Base-by-base conservation (phyloP, 2,113 vertebrate species). In the Prinia subflava region DNA sequence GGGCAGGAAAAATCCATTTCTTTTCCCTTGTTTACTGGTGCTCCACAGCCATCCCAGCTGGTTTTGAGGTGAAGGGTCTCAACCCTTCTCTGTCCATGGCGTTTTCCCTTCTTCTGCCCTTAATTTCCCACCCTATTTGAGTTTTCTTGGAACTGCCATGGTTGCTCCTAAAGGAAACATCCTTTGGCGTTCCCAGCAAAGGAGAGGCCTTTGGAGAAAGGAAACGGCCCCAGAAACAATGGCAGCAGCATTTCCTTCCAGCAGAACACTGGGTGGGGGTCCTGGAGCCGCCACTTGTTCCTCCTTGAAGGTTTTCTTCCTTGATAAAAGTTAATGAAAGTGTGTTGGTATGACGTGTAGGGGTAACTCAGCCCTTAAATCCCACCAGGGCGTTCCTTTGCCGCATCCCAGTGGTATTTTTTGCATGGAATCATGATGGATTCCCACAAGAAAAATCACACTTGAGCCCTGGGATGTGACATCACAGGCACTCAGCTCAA, bases 161-260 rank as follows among this genome's bases (percentile, higher is more conserved):
- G 17, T 55, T 50, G 16, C 71, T 87, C 31, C 50, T 0, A 87
- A 83, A 67, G 94, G 50, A 95, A 94, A 62, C 13, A 2, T 69
- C 60, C 77, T 35, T 87, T 56, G 68, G 10, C 30, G 3, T 88
- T 88, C 89, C 47, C 13, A 10, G 64, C 2, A 0, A 85, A 94
- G 88, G 85, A 93, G 85, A 77, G 78, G 64, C 89, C 86, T 85
- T 94, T 87, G 86, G 93, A 81, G 78, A 94, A 53, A 94, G 95
- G 95, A 95, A 96, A 94, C 0, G 33, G 95, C 92, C 82, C 92
- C 85, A 44, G 9, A 91, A 57, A 95, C 95, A 96, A 96, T 93
- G 94, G 94, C 52, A 84, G 39, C 8, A 9, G 74, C 65, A 27
- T 85, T 96, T 96, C 94, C 95, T 94, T 86, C 68, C 4, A 60